Percentiles rank a stretch among this genome's conserved stretches.
Evolutionary conservation across 2,888 invertebrate species (phyloP).

Genomic region (Prionchulus punctatus): DNA sequence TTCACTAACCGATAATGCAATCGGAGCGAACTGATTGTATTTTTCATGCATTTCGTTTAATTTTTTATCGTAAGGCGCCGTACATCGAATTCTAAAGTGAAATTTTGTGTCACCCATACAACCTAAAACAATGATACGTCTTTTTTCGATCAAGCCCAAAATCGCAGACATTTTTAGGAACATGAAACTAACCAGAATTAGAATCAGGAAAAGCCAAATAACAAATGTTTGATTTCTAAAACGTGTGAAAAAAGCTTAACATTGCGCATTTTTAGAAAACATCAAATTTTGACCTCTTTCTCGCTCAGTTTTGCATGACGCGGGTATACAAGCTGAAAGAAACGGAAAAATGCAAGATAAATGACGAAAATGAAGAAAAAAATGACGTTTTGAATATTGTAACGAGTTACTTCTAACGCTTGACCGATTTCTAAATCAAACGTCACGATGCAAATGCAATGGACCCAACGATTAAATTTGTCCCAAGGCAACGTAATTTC

Average conservation of each 20-base stretch:
- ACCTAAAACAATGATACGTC: slow-evolving; percentile 41
- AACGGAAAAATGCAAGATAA: slow-evolving; percentile 14
- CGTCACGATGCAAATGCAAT: slow-evolving; percentile 92
- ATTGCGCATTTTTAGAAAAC: slow-evolving; percentile 35
- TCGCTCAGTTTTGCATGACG: slow-evolving; percentile 47
- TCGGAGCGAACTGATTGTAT: neutral
- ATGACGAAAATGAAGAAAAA: slow-evolving; percentile 6
- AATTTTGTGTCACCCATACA: slow-evolving; percentile 97
- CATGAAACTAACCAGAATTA: slow-evolving; percentile 50
- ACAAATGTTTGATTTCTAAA: slow-evolving; percentile 51
- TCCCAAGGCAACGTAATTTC: slow-evolving; percentile 29
- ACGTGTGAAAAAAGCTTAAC: slow-evolving; percentile 50
- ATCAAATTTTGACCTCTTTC: slow-evolving; percentile 39
- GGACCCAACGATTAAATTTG: slow-evolving; percentile 67
- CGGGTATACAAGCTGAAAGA: slow-evolving; percentile 57
- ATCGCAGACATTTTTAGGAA: neutral
- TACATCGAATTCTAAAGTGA: slow-evolving; percentile 67
- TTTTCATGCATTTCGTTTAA: neutral
- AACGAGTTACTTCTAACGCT: slow-evolving; percentile 61
- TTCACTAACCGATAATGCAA: neutral
- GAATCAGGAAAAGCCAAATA: slow-evolving; percentile 98
- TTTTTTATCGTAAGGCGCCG: slow-evolving; percentile 29
- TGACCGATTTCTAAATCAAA: slow-evolving; percentile 97
- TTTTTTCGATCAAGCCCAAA: neutral
- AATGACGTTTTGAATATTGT: slow-evolving; percentile 9